Evolutionary conservation across 2,888 invertebrate genomes (phyloP), one percentile per base, ranked within the genome.

Genomic region (Ophion slaviceki): DNA sequence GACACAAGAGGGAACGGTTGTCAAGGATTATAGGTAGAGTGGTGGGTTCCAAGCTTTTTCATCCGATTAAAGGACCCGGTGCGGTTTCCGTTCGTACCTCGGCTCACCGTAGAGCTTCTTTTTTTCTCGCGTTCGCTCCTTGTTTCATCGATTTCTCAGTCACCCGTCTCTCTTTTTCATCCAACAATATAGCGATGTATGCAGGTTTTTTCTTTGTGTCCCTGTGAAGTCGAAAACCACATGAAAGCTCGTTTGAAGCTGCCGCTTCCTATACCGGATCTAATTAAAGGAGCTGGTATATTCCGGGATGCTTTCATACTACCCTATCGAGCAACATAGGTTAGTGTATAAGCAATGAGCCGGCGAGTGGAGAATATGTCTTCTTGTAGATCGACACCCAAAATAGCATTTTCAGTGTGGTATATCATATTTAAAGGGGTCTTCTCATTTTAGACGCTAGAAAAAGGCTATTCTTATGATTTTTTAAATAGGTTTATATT

Each of bases 1-100:
- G 17, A 3, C 28, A 8, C 24, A 59, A 36, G 59, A 59, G 24
- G 24, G 40, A 62, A 62, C 36, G 59, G 11, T 61, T 45, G 74
- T 17, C 40, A 74, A 74, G 61, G 61, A 40, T 47, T 70, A 53
- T 59, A 45, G 17, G 32, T 61, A 62, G 64, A 70, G 47, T 28
- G 24, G 47, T 67, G 72, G 66, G 72, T 59, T 82, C 67, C 28
- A 36, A 67, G 36, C 66, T 71, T 71, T 80, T 80, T 84, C 71
- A 76, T 80, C 36, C 75, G 75, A 76, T 80, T 67, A 72, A 57
- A 64, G 47, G 40, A 62, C 64, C 28, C 36, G 71, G 28, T 72
- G 66, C 47, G 67, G 77, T 59, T 70, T n/a, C 53, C 67, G 71
- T 80, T 66, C 53, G 57, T 67, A 45, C 74, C 62, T 74, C 67